Percentiles rank a stretch among this genome's conserved stretches.
These are phyloP conservation scores for Drosophila obscura DNA, from an alignment of 1,140 invertebrate species.

Conservation along the genomic window DNA sequence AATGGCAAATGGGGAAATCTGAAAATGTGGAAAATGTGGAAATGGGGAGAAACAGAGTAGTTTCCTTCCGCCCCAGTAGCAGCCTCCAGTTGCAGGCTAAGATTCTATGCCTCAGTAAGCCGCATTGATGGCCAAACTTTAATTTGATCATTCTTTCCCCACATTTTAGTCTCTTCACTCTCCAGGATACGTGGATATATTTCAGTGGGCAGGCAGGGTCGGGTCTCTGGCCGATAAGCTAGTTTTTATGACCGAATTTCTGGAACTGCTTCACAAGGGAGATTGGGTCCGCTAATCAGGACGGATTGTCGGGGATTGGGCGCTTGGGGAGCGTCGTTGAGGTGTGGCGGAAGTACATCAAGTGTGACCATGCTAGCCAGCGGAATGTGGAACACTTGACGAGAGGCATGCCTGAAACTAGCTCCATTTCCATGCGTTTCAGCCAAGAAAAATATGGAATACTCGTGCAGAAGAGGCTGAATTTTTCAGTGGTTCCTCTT, in stretches of 20 bases:
- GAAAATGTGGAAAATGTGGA: not conserved
- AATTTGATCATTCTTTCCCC: slow-evolving; percentile 59
- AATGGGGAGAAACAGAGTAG: slow-evolving; percentile 5
- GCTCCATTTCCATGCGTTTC: not conserved
- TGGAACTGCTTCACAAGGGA: slow-evolving; percentile 1
- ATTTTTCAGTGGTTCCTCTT: no score
- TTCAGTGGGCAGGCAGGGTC: no score
- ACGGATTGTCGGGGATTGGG: not conserved
- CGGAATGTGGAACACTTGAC: not conserved
- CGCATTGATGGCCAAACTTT: slow-evolving; percentile 73
- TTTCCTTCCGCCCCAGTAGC: not conserved
- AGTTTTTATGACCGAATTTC: slow-evolving; percentile 38
- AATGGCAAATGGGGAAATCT: slow-evolving; percentile 12
- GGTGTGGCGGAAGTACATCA: not conserved
- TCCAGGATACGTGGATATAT: no score
- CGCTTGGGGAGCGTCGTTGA: not conserved
- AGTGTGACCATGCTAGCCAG: not conserved
- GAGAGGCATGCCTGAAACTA: not conserved
- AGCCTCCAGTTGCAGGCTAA: not conserved
- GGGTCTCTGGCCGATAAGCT: slow-evolving; percentile 37
- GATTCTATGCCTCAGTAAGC: slow-evolving; percentile 37
- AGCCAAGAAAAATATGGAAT: no score
- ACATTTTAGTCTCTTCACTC: slow-evolving; percentile 5
- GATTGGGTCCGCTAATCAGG: slow-evolving; percentile 13
- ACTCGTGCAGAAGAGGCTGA: no score